Evolutionary conservation across 2,113 vertebrate genomes (phyloP).

Genomic region (Cricetomys ansorgei): DNA sequence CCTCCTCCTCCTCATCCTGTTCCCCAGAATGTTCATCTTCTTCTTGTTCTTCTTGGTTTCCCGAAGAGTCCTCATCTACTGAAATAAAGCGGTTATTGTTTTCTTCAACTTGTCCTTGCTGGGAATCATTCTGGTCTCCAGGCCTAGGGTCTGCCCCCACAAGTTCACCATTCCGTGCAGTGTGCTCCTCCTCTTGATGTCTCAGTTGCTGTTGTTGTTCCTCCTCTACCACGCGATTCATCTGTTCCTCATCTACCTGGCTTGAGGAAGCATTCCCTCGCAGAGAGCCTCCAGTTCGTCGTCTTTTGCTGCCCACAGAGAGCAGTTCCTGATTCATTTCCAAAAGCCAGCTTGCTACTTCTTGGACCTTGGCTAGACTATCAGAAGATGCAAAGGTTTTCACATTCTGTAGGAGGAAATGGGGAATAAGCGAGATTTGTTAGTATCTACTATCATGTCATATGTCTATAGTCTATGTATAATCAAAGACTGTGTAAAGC

Average conservation of each 20-base stretch:
- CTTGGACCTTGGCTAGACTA: slow-evolving; percentile 99
- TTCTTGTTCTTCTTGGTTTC: slow-evolving; percentile 89
- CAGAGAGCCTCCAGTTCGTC: slow-evolving; percentile 93
- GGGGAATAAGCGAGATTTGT: slow-evolving; percentile 53
- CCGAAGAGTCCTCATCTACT: slow-evolving; percentile 87
- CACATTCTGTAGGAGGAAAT: slow-evolving; percentile 92
- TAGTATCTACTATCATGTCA: slow-evolving; percentile 9
- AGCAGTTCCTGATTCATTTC: slow-evolving; percentile 99
- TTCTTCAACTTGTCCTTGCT: slow-evolving; percentile 87
- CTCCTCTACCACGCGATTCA: slow-evolving; percentile 95
- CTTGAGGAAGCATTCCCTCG: slow-evolving; percentile 97
- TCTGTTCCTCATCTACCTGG: slow-evolving; percentile 94
- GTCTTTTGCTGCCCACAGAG: slow-evolving; percentile 99
- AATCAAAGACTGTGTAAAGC: slow-evolving; percentile 39
- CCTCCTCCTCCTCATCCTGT: slow-evolving; percentile 86
- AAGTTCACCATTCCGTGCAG: slow-evolving; percentile 87
- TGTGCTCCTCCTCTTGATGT: slow-evolving; percentile 89
- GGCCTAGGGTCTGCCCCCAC: slow-evolving; percentile 82
- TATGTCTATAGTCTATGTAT: slow-evolving; percentile 37
- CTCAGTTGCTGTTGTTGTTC: slow-evolving; percentile 86
- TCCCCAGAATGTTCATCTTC: slow-evolving; percentile 91
- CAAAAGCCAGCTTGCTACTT: slow-evolving; percentile 99
- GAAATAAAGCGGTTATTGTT: slow-evolving; percentile 89
- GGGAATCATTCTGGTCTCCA: slow-evolving; percentile 85
- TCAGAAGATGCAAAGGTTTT: slow-evolving; percentile 98